phyloP scores from a whole-genome alignment of 2,888 invertebrate genomes.

The Mamestra brassicae region DNA sequence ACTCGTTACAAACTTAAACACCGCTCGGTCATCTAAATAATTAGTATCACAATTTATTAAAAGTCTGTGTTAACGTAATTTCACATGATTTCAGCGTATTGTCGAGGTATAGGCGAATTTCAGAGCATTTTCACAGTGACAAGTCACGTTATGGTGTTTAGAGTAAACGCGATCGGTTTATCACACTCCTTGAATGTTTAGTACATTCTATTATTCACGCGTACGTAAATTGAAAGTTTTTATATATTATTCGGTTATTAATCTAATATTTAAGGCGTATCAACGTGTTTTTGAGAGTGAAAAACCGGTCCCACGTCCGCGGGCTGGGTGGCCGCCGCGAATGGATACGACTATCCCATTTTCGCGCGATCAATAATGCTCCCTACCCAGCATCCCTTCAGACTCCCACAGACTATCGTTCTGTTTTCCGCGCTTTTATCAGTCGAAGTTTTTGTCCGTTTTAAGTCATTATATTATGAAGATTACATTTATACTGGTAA shows the following conservation, averaged over 20 bases:
- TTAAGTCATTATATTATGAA: background rate
- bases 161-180: slow-evolving; percentile 63
- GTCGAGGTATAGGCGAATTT: slow-evolving; percentile 65
- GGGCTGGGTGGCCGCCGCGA: slow-evolving; percentile 88
- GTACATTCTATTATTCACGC: slow-evolving; percentile 55
- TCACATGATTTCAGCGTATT: slow-evolving; percentile 70
- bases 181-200: slow-evolving; percentile 63
- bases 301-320: slow-evolving; percentile 86
- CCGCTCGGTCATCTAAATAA: slow-evolving; percentile 66
- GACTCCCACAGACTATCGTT: slow-evolving; percentile 79
- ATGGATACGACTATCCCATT: slow-evolving; percentile 89
- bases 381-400: slow-evolving; percentile 90
- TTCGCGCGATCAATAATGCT: slow-evolving; percentile 91
- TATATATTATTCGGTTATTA: slow-evolving; percentile 74
- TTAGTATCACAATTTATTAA: slow-evolving; percentile 68
- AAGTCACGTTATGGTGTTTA: slow-evolving; percentile 72
- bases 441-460: background rate
- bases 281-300: slow-evolving; percentile 86
- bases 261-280: slow-evolving; percentile 80
- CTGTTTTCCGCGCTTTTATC: slow-evolving; percentile 47
- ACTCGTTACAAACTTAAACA: slow-evolving; percentile 61
- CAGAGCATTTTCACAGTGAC: slow-evolving; percentile 66
- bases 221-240: slow-evolving; percentile 61
- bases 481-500: slow-evolving; percentile 7
- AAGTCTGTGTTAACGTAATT: slow-evolving; percentile 44